Conservation (phyloP, 2,888 invertebrate species). For the Heliconius ethilla region DNA sequence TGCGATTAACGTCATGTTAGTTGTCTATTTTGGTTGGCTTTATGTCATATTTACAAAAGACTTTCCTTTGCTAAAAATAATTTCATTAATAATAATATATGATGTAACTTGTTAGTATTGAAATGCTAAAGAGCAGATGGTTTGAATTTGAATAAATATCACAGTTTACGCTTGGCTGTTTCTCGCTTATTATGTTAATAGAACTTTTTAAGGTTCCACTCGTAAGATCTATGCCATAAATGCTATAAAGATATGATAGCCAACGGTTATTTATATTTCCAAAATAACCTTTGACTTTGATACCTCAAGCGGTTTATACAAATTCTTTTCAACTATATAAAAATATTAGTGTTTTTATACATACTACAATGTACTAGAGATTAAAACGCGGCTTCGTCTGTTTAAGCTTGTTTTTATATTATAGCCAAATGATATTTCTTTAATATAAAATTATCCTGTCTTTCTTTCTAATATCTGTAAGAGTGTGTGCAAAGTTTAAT, state of each 20-base stretch:
- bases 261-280: conserved; percentile 33
- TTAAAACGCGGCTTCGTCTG: too few species aligned
- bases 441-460: too few species aligned
- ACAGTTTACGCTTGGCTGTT: conserved; percentile 22
- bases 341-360: background rate
- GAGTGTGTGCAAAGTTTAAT: too few species aligned
- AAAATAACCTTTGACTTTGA: conserved; percentile 27
- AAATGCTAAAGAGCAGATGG: background rate
- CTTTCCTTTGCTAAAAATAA: conserved; percentile 6
- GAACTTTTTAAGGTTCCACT: conserved; percentile 11
- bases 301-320: background rate
- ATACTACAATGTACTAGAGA: too few species aligned
- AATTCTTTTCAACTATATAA: background rate
- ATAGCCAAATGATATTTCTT: too few species aligned
- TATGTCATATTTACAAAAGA: conserved; percentile 11
- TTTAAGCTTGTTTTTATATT: too few species aligned
- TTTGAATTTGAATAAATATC: conserved; percentile 13
- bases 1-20: conserved; percentile 10
- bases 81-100: conserved; percentile 5
- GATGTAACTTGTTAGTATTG: background rate
- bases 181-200: conserved; percentile 33
- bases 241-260: conserved; percentile 18
- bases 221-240: conserved; percentile 21
- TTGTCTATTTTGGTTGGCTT: conserved; percentile 12
- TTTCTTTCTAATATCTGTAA: too few species aligned